Evolutionary conservation across 1,140 invertebrate species (phyloP).

Genomic region (Ips typographus): DNA sequence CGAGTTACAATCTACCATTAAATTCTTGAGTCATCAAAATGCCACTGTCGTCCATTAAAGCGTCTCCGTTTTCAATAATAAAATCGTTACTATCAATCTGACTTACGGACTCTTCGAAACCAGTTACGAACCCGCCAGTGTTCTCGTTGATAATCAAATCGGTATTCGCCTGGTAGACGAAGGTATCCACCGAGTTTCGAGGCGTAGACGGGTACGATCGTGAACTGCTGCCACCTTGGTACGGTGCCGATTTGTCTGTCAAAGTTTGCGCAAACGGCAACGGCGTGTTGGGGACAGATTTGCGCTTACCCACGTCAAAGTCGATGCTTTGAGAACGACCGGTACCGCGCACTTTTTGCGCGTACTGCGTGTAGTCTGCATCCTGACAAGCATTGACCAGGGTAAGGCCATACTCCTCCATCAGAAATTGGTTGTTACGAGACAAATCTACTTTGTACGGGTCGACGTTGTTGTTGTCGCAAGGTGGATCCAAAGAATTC

Average conservation of each 20-base stretch:
- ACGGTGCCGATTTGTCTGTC: conserved; percentile 27
- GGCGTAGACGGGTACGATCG: conserved; percentile 68
- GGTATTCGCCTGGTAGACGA: conserved; percentile 58
- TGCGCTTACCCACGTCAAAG: conserved; percentile 50
- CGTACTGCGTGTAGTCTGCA: conserved; percentile 52
- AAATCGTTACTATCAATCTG: conserved; percentile 34
- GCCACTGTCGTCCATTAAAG: conserved; percentile 39
- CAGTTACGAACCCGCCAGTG: conserved; percentile 37
- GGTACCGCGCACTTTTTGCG: conserved; percentile 16
- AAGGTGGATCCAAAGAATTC: conserved; percentile 36
- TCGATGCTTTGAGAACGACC: conserved; percentile 47
- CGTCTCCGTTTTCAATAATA: conserved; percentile 38
- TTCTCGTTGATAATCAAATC: conserved; percentile 49
- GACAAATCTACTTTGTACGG: conserved; percentile 46
- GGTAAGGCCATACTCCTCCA: conserved; percentile 53
- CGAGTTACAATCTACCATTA: conserved; percentile 12
- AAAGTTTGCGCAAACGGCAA: conserved; percentile 49
- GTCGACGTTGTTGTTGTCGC: conserved; percentile 45
- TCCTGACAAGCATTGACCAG: conserved; percentile 67
- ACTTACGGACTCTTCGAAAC: conserved; percentile 30
- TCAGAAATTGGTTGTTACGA: conserved; percentile 39
- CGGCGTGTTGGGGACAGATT: conserved; percentile 66
- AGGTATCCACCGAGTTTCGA: conserved; percentile 50
- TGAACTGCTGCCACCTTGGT: conserved; percentile 49
- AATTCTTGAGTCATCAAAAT: conserved; percentile 41